phyloP scores from a whole-genome alignment of 2,797 vertebrate species.

The Acropternis orthonyx region DNA sequence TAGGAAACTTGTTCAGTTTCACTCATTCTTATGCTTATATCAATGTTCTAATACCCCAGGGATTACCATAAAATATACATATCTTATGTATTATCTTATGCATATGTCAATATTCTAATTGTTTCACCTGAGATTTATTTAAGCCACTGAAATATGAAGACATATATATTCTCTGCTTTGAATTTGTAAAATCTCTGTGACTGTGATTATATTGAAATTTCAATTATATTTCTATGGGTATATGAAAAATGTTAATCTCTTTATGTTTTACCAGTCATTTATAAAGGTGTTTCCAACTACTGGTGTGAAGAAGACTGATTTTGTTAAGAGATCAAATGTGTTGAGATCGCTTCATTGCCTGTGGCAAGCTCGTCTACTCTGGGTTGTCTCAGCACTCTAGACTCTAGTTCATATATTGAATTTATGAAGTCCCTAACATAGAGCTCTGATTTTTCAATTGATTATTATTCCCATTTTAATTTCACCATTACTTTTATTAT shows the following conservation, averaged over 20 bases:
- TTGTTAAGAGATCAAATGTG: rapidly evolving
- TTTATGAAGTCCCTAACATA: neutral
- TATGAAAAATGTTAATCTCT: neutral
- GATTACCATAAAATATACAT: neutral
- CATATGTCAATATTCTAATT: neutral
- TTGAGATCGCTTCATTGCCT: neutral
- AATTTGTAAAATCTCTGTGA: neutral
- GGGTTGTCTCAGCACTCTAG: neutral
- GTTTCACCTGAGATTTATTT: neutral
- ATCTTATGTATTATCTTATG: neutral
- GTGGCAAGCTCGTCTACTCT: neutral
- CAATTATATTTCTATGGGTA: neutral
- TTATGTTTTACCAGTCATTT: neutral
- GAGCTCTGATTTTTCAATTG: neutral
- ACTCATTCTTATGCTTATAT: neutral
- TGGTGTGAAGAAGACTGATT: neutral
- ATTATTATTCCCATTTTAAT: neutral
- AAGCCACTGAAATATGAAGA: neutral
- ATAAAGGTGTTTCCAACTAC: neutral
- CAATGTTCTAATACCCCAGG: neutral
- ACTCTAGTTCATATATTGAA: neutral
- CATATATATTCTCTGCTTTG: neutral
- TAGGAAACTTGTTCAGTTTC: neutral
- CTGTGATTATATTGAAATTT: neutral
- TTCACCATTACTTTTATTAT: neutral